Conservation (phyloP, 2,888 invertebrate species). For the Megamerina dolium region DNA sequence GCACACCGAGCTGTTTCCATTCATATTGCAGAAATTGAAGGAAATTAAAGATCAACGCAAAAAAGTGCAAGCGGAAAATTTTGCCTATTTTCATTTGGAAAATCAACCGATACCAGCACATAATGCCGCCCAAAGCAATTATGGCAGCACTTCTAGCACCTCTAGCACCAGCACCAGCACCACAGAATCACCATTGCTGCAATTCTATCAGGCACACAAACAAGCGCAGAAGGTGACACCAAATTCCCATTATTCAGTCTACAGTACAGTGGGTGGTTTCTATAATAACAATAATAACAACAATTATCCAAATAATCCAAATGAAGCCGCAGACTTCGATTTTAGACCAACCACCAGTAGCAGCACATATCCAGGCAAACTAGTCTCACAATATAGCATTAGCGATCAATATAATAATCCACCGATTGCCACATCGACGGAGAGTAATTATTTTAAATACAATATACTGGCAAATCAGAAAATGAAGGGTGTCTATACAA, state of each 20-base stretch:
- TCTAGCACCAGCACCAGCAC: slow-evolving; percentile 9
- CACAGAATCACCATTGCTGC: slow-evolving; percentile 18
- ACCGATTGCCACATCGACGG: slow-evolving; percentile 32
- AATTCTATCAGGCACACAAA: slow-evolving; percentile 21
- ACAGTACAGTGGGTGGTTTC: slow-evolving; percentile 55
- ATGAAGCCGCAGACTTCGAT: slow-evolving; percentile 1
- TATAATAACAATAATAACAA: slow-evolving; percentile 46
- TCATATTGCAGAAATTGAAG: slow-evolving; percentile 38
- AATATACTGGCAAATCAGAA: slow-evolving; percentile 47
- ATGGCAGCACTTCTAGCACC: neutral
- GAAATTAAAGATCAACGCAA: slow-evolving; percentile 41
- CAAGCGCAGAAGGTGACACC: slow-evolving; percentile 45
- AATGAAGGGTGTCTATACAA: slow-evolving; percentile 41
- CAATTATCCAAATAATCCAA: slow-evolving; percentile 3
- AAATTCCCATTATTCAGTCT: slow-evolving; percentile 55
- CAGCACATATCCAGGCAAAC: slow-evolving; percentile 28
- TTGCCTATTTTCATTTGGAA: slow-evolving; percentile 49
- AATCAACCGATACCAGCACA: slow-evolving; percentile 26
- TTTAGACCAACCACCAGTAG: slow-evolving; percentile 21
- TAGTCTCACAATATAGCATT: slow-evolving; percentile 41
- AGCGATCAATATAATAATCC: slow-evolving; percentile 17
- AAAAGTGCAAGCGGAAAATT: slow-evolving; percentile 40
- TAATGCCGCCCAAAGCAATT: neutral
- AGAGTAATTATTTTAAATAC: slow-evolving; percentile 47
- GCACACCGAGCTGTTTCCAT: slow-evolving; percentile 36